Percentiles rank a stretch among this genome's conserved stretches.
Evolutionary conservation across 2,888 invertebrate genomes (phyloP).

Genomic region (Ichneumon xanthorius): DNA sequence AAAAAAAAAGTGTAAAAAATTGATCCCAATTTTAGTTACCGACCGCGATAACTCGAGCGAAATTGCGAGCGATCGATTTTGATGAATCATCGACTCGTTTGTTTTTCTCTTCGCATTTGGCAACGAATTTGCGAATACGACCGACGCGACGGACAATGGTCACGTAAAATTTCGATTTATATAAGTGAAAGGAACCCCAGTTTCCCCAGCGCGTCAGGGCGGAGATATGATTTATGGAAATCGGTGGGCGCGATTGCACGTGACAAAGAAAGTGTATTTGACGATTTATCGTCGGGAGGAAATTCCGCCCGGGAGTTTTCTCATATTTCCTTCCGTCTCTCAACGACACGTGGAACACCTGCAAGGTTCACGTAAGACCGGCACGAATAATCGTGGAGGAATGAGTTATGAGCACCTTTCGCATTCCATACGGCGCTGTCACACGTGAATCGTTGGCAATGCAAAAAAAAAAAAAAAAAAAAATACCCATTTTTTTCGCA

Average conservation of each 20-base stretch:
- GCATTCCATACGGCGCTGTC: background rate
- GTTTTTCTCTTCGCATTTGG: no score
- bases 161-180: conserved; percentile 52
- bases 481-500: background rate
- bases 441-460: background rate
- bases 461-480: background rate
- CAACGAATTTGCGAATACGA: background rate
- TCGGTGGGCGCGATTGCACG: background rate
- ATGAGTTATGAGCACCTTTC: conserved; percentile 4
- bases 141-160: conserved; percentile 48
- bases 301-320: background rate
- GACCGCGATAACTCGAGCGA: background rate
- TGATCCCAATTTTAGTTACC: background rate
- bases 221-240: conserved; percentile 24
- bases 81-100: no score
- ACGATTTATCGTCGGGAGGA: conserved; percentile 22
- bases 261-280: conserved; percentile 4
- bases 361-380: conserved; percentile 13
- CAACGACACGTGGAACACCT: conserved; percentile 16
- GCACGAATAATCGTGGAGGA: conserved; percentile 15
- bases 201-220: background rate
- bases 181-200: background rate
- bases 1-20: background rate
- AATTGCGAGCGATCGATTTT: no score
- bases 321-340: conserved; percentile 16